Conservation (phyloP, 2,797 vertebrate genomes). For the Sphenopsis melanotis region DNA sequence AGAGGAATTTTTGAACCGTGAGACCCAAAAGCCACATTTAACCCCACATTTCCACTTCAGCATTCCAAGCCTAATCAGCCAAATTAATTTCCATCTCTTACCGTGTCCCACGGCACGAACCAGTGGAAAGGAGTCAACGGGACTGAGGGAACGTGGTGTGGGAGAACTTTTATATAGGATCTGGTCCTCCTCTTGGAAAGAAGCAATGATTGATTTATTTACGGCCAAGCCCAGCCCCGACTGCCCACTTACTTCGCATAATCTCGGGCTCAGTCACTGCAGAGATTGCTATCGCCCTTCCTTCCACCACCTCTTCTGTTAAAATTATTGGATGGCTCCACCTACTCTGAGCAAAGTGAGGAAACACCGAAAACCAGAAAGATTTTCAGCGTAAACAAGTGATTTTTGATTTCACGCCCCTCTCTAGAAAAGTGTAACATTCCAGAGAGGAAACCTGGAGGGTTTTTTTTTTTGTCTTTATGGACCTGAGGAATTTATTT, state of each 20-base stretch:
- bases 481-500: background rate
- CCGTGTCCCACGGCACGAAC: slow-evolving; percentile 42
- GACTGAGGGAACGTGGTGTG: background rate
- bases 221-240: slow-evolving; percentile 37
- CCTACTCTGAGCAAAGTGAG: background rate
- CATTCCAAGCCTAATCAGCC: background rate
- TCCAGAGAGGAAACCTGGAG: background rate
- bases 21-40: background rate
- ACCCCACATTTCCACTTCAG: background rate
- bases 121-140: background rate
- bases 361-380: background rate
- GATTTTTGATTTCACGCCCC: accelerated
- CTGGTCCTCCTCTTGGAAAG: slow-evolving; percentile 34
- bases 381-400: accelerated
- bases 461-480: background rate
- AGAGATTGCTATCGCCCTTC: slow-evolving; percentile 29
- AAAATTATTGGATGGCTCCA: background rate
- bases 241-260: slow-evolving; percentile 15
- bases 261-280: background rate
- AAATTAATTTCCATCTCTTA: background rate
- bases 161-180: slow-evolving; percentile 43
- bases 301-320: slow-evolving; percentile 41
- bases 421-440: too few species aligned
- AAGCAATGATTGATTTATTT: slow-evolving; percentile 54
- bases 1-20: background rate